Evolutionary conservation across 2,888 invertebrate genomes (phyloP), one percentile per base, ranked within the genome.

Genomic region (Stenodera caucasica): DNA sequence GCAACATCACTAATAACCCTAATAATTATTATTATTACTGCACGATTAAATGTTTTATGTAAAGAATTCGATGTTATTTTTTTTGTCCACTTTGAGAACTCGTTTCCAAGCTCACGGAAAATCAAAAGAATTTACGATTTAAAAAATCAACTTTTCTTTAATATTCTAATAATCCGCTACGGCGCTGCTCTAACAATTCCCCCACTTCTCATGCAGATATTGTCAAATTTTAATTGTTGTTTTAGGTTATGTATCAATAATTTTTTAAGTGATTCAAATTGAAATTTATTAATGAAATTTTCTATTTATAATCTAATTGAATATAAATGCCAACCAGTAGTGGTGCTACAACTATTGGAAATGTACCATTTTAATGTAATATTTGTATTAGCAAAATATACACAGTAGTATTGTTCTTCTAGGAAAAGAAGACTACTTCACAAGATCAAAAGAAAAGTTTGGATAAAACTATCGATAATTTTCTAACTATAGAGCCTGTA

Each of bases 301-400:
- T 45, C 12, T 21, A 2, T 35, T 21, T 57, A 61, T 49, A 12
- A 1, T 45, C 54, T 21, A 57, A 65, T 67, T 70, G 69, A 70
- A 63, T 69, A 71, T 79, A 78, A 78, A 81, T 80, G 80, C 80
- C 80, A 73, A 80, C 75, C 70, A 80, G 79, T 72, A 80, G 79
- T 70, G 77, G 75, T 73, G 76, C 76, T 72, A 76, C 75, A 70
- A 71, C 76, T 49, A 67, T 74, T 67, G 80, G 80, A 73, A 77
- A 75, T 77, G 61, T 21, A 14, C 6, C 53, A 53, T n/a, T 54
- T 15, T 18, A n/a, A n/a, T 56, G 23, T n/a, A 1, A 33, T 23
- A 23, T 2, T 21, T 18, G 23, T 32, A 12, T 14, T 56, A 33
- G 51, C 21, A n/a, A 11, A 35, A 40, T 35, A 8, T 45, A 49